These are phyloP conservation scores for Orbicella faveolata DNA, from an alignment of 64 coral and sea anemone genomes.

Conservation along the genomic window DNA sequence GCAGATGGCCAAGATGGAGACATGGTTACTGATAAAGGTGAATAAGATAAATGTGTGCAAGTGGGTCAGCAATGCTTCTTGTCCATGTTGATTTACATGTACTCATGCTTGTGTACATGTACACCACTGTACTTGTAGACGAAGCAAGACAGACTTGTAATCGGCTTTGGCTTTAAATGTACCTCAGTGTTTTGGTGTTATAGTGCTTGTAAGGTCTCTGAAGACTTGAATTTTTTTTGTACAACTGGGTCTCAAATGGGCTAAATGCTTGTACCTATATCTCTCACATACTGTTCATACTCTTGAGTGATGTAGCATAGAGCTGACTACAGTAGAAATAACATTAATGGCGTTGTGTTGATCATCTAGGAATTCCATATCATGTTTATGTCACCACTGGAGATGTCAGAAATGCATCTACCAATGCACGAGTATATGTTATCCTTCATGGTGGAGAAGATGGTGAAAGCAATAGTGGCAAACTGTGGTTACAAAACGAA, in stretches of 20 bases:
- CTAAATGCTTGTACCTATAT: neutral
- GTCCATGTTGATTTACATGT: too few species aligned
- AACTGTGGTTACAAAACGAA: slow-evolving; percentile 80
- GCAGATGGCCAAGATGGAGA: slow-evolving; percentile 53
- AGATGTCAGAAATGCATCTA: slow-evolving; percentile 78
- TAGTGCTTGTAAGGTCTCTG: too few species aligned
- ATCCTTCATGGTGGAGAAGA: slow-evolving; percentile 91
- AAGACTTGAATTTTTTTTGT: too few species aligned
- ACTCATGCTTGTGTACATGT: neutral
- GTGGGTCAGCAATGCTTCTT: too few species aligned
- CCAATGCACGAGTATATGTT: slow-evolving; percentile 81
- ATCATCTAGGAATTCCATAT: slow-evolving; percentile 79
- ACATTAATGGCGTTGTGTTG: neutral
- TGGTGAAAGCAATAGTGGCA: slow-evolving; percentile 89
- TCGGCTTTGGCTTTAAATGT: too few species aligned
- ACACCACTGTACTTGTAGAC: too few species aligned
- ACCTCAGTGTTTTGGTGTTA: too few species aligned
- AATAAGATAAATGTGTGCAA: neutral
- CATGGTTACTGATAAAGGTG: slow-evolving; percentile 69
- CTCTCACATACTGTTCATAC: too few species aligned
- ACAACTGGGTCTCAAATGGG: too few species aligned
- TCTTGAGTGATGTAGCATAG: too few species aligned
- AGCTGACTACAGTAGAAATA: too few species aligned
- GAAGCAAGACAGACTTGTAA: too few species aligned
- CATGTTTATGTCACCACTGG: slow-evolving; percentile 87